Percentiles rank a stretch among this genome's conserved stretches.
These are phyloP conservation scores for Archivesica marissinica DNA, from an alignment of 1,140 invertebrate species.

Conservation along the genomic window DNA sequence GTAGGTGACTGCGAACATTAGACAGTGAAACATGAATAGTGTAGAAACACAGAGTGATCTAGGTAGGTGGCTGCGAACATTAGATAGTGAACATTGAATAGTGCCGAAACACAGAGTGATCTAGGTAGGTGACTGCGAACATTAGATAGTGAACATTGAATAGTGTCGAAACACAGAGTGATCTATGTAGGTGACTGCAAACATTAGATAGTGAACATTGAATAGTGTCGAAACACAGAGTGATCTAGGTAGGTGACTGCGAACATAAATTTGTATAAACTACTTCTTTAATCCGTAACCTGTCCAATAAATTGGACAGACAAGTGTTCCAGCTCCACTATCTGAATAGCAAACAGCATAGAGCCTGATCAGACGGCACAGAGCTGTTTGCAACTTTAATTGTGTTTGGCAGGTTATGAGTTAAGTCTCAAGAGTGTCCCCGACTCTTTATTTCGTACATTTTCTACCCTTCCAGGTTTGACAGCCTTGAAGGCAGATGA, in stretches of 20 bases:
- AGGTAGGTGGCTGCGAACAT: slow-evolving; percentile 87
- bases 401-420: too few relatives aligned
- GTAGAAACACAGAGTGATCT: slow-evolving; percentile 96
- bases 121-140: slow-evolving; percentile 88
- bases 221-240: slow-evolving; percentile 95
- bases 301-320: too few relatives aligned
- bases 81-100: slow-evolving; percentile 91
- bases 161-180: slow-evolving; percentile 96
- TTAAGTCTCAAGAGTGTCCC: background rate
- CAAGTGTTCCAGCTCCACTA: too few relatives aligned
- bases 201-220: too few relatives aligned
- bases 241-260: slow-evolving; percentile 90
- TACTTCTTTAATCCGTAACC: too few relatives aligned
- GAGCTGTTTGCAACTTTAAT: too few relatives aligned
- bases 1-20: slow-evolving; percentile 86
- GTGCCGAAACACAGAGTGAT: slow-evolving; percentile 96
- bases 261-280: too few relatives aligned
- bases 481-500: slow-evolving; percentile 96
- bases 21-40: slow-evolving; percentile 93
- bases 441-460: background rate
- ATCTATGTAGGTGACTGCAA: slow-evolving; percentile 89
- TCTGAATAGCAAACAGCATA: too few relatives aligned
- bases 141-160: slow-evolving; percentile 91
- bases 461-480: slow-evolving; percentile 87
- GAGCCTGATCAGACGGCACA: too few relatives aligned